Base-by-base conservation (phyloP, 2,113 vertebrate genomes). In the Pyxicephalus adspersus region DNA sequence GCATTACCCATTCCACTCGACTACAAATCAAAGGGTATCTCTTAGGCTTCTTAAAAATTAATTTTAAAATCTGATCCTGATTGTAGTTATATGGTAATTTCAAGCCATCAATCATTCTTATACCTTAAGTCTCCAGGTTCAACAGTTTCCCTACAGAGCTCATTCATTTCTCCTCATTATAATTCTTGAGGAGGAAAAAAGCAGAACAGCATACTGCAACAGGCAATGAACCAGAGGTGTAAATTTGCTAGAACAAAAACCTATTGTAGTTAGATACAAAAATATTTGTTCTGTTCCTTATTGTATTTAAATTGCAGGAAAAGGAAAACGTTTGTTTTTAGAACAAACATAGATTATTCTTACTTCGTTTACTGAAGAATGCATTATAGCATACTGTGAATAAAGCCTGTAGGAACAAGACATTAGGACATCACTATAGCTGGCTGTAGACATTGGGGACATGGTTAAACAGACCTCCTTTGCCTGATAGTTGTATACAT, bases 11-110 rank as follows among this genome's bases (percentile, higher is more conserved):
- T 94, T 97, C 97, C 95, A 97, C 97, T 93, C 96, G 96, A 95
- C 94, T 93, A 91, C 89, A 94, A 97, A 98, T 98, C 96, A 98
- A 99, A 99, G 96, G 91, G 91, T 91, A 94, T 98, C 95, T 98
- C 96, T 96, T 96, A 96, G 95, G 92, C 95, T 98, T 95, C 96
- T 99, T 97, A 98, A 96, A 96, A 96, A 98, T 99, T 98, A 96
- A 98, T 97, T 98, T 99, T 98, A 96, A 98, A 97, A 99, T 94
- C 91, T 94, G 94, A 95, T 95, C 92, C 95, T 96, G 96, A 98
- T 99, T 98, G 96, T 98, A 98, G 95, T 97, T 97, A 94, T 97
- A 98, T 98, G 97, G 95, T 97, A 98, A 98, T 99, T 93, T 94
- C 92, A 91, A 91, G 93, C 96, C 95, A 96, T 98, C 95, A 95